phyloP scores from a whole-genome alignment of 2,113 vertebrate genomes.

The Equus quagga region DNA sequence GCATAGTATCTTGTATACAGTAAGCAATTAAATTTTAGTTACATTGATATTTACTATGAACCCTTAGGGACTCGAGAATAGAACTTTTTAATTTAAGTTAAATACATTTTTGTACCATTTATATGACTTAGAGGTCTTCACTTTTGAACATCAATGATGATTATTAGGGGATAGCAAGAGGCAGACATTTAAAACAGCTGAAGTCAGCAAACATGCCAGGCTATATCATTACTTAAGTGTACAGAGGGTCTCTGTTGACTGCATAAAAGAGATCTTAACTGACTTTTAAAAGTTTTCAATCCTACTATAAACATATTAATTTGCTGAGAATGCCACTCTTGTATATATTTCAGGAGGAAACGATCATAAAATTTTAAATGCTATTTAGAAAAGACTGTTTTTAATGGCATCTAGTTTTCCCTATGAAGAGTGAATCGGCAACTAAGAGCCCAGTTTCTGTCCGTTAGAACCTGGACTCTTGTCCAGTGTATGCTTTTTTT shows the following conservation, averaged over 20 bases:
- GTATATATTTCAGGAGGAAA: constrained; percentile 56
- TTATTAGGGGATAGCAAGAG: not conserved
- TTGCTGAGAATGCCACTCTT: constrained; percentile 34
- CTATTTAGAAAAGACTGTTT: constrained; percentile 59
- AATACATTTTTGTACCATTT: not conserved
- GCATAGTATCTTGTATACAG: not conserved
- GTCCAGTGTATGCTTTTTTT: not conserved
- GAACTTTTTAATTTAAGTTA: not conserved
- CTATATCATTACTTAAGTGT: not conserved
- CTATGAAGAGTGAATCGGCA: constrained; percentile 34
- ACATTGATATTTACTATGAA: not conserved
- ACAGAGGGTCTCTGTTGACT: not conserved
- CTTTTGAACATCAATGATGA: not conserved
- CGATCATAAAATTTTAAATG: constrained; percentile 38
- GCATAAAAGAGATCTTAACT: constrained; percentile 22
- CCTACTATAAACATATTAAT: constrained; percentile 5
- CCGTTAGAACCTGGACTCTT: not conserved
- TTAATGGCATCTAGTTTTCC: constrained; percentile 46
- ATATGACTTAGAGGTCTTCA: not conserved
- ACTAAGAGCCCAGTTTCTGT: not conserved
- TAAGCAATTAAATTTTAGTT: not conserved
- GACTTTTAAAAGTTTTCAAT: constrained; percentile 44
- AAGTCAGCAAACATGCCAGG: not conserved
- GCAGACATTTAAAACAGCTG: constrained; percentile 7
- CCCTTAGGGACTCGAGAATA: not conserved